Evolutionary conservation across 2,888 invertebrate species (phyloP).

Genomic region (Creontiades dilutus): DNA sequence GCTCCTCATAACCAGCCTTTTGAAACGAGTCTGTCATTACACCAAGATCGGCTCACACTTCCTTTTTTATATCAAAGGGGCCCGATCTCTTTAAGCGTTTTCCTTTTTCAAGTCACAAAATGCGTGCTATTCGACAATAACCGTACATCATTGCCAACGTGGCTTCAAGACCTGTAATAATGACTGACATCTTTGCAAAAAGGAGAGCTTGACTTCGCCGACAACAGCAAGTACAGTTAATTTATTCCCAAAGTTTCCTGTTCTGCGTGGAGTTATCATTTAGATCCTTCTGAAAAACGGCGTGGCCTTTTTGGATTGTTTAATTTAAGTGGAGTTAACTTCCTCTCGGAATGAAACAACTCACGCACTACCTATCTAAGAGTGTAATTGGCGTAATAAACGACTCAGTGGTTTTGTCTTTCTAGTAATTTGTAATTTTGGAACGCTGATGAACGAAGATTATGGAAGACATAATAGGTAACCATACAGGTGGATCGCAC

Average conservation of each 20-base stretch:
- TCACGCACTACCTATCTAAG: background rate
- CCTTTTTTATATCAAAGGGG: constrained; percentile 13
- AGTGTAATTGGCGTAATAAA: background rate
- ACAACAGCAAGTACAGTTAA: constrained; percentile 8
- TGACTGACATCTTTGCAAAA: constrained; percentile 27
- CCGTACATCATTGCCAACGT: background rate
- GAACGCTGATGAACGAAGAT: too few species aligned
- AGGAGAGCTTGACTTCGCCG: background rate
- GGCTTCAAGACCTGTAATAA: background rate
- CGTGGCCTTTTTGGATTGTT: constrained; percentile 4
- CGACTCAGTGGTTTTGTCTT: background rate
- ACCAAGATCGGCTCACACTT: constrained; percentile 11
- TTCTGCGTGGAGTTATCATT: background rate
- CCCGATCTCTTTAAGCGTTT: background rate
- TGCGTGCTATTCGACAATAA: constrained; percentile 3
- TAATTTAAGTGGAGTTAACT: background rate
- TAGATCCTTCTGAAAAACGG: background rate
- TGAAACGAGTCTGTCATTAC: constrained; percentile 59
- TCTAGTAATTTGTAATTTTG: too few species aligned
- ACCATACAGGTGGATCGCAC: too few species aligned
- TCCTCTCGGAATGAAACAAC: background rate
- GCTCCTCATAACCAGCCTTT: constrained; percentile 59
- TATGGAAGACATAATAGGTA: too few species aligned
- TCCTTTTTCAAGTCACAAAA: background rate
- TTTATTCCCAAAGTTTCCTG: constrained; percentile 30